phyloP scores from a whole-genome alignment of 2,113 vertebrate genomes.

The Arizona elegans region DNA sequence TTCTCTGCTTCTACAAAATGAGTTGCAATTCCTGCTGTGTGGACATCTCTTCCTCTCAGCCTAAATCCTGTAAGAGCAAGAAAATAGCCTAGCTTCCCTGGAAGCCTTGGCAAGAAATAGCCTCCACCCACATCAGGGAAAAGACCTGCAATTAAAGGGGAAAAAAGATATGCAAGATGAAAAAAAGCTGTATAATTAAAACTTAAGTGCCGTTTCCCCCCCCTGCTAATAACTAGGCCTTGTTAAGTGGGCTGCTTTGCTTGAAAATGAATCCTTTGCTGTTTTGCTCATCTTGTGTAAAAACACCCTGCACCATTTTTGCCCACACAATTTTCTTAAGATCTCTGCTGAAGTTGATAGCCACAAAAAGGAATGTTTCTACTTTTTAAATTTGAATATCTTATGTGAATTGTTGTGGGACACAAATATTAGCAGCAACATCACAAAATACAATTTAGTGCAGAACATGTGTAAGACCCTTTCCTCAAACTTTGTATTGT shows the following conservation, averaged over 20 bases:
- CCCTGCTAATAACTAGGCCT: not conserved
- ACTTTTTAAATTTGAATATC: not conserved
- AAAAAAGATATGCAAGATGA: not conserved
- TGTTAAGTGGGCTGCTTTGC: not conserved
- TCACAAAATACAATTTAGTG: not conserved
- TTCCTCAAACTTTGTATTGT: not conserved
- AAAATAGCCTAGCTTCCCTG: slow-evolving; percentile 85
- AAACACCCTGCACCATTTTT: not conserved
- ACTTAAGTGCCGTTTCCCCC: not conserved
- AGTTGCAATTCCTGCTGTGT: slow-evolving; percentile 84
- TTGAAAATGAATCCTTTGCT: not conserved
- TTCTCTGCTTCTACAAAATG: slow-evolving; percentile 90
- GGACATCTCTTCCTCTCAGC: slow-evolving; percentile 89
- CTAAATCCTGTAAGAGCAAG: slow-evolving; percentile 89
- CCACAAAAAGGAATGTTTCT: not conserved
- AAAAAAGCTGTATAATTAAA: not conserved
- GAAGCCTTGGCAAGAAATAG: slow-evolving; percentile 89
- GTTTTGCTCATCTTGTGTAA: not conserved
- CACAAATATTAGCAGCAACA: not conserved
- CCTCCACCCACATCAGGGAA: slow-evolving; percentile 97
- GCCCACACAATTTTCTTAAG: not conserved
- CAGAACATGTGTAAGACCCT: not conserved
- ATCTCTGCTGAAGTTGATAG: not conserved
- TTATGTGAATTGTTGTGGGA: not conserved
- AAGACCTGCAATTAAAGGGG: slow-evolving; percentile 74